These are phyloP conservation scores for Apotomis turbidana DNA, from an alignment of 2,888 invertebrate species.

Conservation along the genomic window DNA sequence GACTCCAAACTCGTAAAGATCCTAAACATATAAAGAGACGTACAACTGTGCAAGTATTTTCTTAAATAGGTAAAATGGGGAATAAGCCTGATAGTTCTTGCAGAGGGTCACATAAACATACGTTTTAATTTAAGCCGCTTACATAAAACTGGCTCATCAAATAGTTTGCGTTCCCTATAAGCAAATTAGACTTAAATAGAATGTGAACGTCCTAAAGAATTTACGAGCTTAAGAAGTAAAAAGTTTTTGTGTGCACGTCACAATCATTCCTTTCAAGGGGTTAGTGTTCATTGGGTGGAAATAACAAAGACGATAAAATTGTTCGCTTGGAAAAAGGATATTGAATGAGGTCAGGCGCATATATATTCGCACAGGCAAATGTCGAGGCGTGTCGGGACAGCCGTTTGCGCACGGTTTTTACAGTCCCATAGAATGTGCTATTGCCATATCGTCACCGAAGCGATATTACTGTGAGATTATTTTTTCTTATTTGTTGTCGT, in stretches of 20 bases:
- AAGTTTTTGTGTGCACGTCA: constrained; percentile 72
- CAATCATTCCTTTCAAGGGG: constrained; percentile 75
- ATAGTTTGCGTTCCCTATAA: background rate
- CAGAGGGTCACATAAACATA: too few relatives aligned
- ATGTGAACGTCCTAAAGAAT: constrained; percentile 45
- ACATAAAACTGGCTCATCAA: too few relatives aligned
- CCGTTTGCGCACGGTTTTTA: constrained; percentile 72
- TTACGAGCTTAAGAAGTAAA: constrained; percentile 57
- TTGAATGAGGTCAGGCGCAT: constrained; percentile 80
- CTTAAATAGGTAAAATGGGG: too few relatives aligned
- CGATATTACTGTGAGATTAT: constrained; percentile 55
- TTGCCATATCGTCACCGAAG: constrained; percentile 57
- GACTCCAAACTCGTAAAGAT: too few relatives aligned
- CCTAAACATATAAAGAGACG: too few relatives aligned
- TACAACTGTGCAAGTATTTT: too few relatives aligned
- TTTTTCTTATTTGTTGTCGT: constrained; percentile 47
- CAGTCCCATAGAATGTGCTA: constrained; percentile 57
- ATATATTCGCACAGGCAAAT: constrained; percentile 68
- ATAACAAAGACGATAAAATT: constrained; percentile 82
- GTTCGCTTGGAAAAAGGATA: constrained; percentile 81
- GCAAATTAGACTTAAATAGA: background rate
- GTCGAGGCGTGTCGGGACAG: constrained; percentile 70
- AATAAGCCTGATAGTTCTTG: too few relatives aligned
- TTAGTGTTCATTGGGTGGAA: constrained; percentile 80
- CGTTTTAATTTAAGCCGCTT: too few relatives aligned